Evolutionary conservation across 37 sponge, comb jelly and placozoan species (phyloP).

Genomic region (Axinella damicornis): DNA sequence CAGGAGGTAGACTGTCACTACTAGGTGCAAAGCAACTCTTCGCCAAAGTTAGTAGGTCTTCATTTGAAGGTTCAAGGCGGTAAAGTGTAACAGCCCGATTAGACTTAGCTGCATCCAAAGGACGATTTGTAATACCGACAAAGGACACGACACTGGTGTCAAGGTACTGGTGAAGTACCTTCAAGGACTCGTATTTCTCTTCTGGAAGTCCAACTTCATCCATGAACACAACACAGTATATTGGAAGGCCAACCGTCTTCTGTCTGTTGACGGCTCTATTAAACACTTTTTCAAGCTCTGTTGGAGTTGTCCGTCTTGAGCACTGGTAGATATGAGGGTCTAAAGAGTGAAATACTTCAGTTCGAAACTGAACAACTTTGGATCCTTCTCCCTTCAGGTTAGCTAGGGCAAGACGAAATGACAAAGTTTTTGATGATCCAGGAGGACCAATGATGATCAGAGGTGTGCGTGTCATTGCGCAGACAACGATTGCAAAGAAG

Average conservation of each 20-base stretch:
- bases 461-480: conserved; percentile 82
- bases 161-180: conserved; percentile 92
- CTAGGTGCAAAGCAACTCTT: conserved; percentile 66
- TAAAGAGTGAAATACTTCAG: conserved; percentile 65
- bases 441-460: conserved; percentile 94
- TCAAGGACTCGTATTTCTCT: conserved; percentile 93
- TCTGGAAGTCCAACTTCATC: conserved; percentile 95
- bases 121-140: conserved; percentile 91
- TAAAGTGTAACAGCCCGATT: conserved; percentile 91
- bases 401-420: conserved; percentile 86
- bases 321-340: conserved; percentile 94
- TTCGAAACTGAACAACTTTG: conserved; percentile 53
- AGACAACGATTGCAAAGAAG: conserved; percentile 87
- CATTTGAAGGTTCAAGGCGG: conserved; percentile 75
- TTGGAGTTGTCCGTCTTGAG: conserved; percentile 90
- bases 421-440: conserved; percentile 92
- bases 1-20: conserved; percentile 59
- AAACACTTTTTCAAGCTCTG: conserved; percentile 90
- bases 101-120: conserved; percentile 93
- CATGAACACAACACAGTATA: conserved; percentile 93
- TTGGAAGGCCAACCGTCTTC: conserved; percentile 50
- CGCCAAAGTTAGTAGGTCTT: conserved; percentile 75
- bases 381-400: conserved; percentile 91
- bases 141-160: conserved; percentile 90
- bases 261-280: conserved; percentile 83